phyloP scores from a whole-genome alignment of 1,140 invertebrate genomes.

The Lordiphosa clarofinis region DNA sequence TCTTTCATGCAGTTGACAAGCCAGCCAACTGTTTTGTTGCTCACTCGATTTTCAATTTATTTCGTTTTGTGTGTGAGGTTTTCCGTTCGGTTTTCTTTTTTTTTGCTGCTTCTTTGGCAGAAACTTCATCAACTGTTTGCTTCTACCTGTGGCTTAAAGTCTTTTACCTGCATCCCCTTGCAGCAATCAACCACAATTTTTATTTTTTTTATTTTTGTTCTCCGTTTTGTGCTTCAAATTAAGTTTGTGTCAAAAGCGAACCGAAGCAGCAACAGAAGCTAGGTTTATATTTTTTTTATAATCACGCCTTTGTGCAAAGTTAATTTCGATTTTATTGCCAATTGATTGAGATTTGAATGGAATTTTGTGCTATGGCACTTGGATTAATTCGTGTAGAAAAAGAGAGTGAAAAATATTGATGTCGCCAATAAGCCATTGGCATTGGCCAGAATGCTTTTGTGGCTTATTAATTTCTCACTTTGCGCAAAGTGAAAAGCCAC shows the following conservation, averaged over 20 bases:
- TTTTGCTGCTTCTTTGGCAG: slow-evolving; percentile 42
- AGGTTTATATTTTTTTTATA: slow-evolving; percentile 46
- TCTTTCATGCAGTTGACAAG: slow-evolving; percentile 59
- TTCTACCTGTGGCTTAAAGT: slow-evolving; percentile 76
- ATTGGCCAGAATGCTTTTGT: slow-evolving; percentile 50
- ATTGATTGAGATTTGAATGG: slow-evolving; percentile 75
- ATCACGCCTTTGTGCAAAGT: slow-evolving; percentile 71
- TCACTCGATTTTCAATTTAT: slow-evolving; percentile 76
- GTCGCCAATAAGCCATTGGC: slow-evolving; percentile 62
- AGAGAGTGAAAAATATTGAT: slow-evolving; percentile 11
- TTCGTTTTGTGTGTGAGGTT: slow-evolving; percentile 47
- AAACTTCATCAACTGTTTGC: slow-evolving; percentile 73
- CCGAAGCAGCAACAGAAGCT: slow-evolving; percentile 15
- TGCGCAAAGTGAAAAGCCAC: slow-evolving; percentile 38
- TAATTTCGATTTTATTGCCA: slow-evolving; percentile 77
- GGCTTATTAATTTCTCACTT: slow-evolving; percentile 67
- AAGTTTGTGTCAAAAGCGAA: slow-evolving; percentile 62
- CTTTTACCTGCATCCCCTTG: slow-evolving; percentile 22
- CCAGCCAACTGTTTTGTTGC: slow-evolving; percentile 41
- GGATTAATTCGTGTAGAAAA: slow-evolving; percentile 38
- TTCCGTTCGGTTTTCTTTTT: slow-evolving; percentile 6
- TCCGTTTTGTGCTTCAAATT: slow-evolving; percentile 58
- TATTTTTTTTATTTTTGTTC: slow-evolving; percentile 33
- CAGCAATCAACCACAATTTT: slow-evolving; percentile 46
- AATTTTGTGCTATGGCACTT: slow-evolving; percentile 31